Conservation (phyloP, 2,888 invertebrate species). For the Zeuzera pyrina region DNA sequence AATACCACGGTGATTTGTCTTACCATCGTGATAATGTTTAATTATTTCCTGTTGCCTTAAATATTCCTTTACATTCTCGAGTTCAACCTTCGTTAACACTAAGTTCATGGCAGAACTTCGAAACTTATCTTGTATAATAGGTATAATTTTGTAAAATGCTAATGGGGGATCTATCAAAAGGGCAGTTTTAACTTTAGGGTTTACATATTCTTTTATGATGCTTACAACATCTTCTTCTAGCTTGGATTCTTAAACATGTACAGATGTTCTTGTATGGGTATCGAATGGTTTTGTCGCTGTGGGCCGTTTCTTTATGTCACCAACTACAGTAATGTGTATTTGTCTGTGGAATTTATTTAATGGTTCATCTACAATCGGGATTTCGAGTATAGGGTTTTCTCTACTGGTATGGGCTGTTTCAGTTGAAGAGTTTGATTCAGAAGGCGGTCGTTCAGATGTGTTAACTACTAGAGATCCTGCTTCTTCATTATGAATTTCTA, state of each 20-base stretch:
- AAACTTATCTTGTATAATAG: conserved; percentile 17
- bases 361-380: conserved; percentile 15
- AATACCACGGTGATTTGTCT: conserved; percentile 11
- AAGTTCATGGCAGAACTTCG: conserved; percentile 18
- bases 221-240: conserved; percentile 17
- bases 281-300: conserved; percentile 18
- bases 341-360: too few species aligned
- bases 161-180: conserved; percentile 14
- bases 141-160: conserved; percentile 14
- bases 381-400: conserved; percentile 18
- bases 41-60: conserved; percentile 20
- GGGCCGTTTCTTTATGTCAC: conserved; percentile 14
- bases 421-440: background rate
- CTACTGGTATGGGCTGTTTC: conserved; percentile 15
- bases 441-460: conserved; percentile 4
- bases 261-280: conserved; percentile 12
- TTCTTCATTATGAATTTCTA: conserved; percentile 12
- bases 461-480: conserved; percentile 7
- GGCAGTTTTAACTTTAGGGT: conserved; percentile 19
- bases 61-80: conserved; percentile 19
- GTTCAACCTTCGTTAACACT: conserved; percentile 14
- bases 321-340: conserved; percentile 14
- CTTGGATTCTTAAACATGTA: conserved; percentile 16
- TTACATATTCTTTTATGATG: conserved; percentile 19
- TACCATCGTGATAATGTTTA: conserved; percentile 18